Conservation (phyloP, 1,140 invertebrate genomes). For the Papilio xuthus region DNA sequence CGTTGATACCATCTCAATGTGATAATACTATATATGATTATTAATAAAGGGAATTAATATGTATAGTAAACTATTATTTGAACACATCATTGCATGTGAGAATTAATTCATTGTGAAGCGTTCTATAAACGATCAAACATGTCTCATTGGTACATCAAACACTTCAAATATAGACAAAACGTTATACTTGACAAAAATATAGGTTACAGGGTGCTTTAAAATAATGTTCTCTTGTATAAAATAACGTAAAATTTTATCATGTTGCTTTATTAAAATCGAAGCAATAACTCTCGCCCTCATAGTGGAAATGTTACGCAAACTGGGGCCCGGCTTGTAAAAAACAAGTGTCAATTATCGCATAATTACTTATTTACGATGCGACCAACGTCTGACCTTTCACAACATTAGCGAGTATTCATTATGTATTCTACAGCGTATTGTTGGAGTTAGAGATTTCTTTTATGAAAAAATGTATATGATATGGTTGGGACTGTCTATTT, state of each 20-base stretch:
- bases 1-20: background rate
- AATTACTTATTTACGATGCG: slow-evolving; percentile 26
- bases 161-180: too few relatives aligned
- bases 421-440: background rate
- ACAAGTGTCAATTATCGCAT: slow-evolving; percentile 17
- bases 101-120: too few relatives aligned
- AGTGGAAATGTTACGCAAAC: background rate
- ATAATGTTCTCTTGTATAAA: too few relatives aligned
- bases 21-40: background rate
- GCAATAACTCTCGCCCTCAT: background rate
- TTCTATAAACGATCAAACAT: background rate
- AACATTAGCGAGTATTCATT: slow-evolving; percentile 19
- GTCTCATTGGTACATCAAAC: too few relatives aligned
- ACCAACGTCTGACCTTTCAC: slow-evolving; percentile 18
- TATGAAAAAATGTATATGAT: background rate
- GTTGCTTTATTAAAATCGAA: background rate
- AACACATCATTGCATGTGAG: too few relatives aligned
- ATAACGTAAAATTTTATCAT: background rate
- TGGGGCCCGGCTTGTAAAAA: background rate
- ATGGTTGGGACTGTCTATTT: background rate
- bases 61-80: background rate
- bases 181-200: too few relatives aligned
- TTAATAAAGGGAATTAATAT: background rate
- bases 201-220: too few relatives aligned
- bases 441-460: slow-evolving; percentile 6